Evolutionary conservation across 2,113 vertebrate species (phyloP), one percentile per base, ranked within the genome.

Genomic region (Poeciliopsis retropinna): DNA sequence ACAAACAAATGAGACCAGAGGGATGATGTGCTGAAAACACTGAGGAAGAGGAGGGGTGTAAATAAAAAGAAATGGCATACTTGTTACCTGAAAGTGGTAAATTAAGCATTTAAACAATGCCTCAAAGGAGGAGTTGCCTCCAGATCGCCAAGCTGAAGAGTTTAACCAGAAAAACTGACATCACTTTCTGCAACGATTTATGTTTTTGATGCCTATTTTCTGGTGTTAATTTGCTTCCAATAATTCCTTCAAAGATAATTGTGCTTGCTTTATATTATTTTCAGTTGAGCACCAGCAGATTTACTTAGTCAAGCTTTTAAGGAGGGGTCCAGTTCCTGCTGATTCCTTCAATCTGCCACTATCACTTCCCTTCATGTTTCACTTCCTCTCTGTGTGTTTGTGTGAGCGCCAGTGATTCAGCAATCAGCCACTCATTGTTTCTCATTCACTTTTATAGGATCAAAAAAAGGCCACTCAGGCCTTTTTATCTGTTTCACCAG

Each of bases 271-370:
- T 75, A 30, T 72, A 69, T 72, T 87, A 32, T 70, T 81, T 81
- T 68, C 79, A 81, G 79, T 85, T 72, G 76, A 70, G 85, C 77
- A 81, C 75, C 54, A 66, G 78, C 47, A 5, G 51, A 75, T 75
- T 85, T 66, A 89, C 89, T 86, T 87, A 80, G 79, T 82, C 87
- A 72, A 91, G 75, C 72, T 81, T 81, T 81, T 76, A 72, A 62
- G 30, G 32, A 82, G 84, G 72, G 83, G 82, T 87, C 68, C 64
- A 70, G 60, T 84, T 91, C 84, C 89, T 90, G 92, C 92, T 91
- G 86, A 89, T 73, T 87, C 84, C 73, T 80, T 72, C 71, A 65
- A 86, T 89, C 73, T 77, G 63, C 67, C 72, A 65, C 75, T 77
- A 86, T 88, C 82, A 73, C 72, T 88, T 83, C 80, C 87, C 81